Base-by-base conservation (phyloP, 2,888 invertebrate genomes). In the Dorcus parallelipipedus region DNA sequence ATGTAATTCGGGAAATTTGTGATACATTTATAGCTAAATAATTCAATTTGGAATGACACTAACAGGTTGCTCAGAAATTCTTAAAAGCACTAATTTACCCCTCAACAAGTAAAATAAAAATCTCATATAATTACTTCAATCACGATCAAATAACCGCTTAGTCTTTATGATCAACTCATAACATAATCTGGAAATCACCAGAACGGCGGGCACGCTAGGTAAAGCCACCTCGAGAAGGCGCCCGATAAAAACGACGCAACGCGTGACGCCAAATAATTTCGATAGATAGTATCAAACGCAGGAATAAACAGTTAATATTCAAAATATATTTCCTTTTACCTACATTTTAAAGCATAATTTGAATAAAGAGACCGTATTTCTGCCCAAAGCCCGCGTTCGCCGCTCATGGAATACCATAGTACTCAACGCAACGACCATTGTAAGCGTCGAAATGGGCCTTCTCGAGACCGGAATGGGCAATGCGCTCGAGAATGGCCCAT, bases 381-480 rank as follows among this genome's bases (percentile, higher is more conserved):
- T 59, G 55, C 39, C 56, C 52, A 48, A 60, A 60, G 58, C 64
- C 64, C 63, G 57, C 60, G 61, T 60, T 49, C 49, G 20, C 56
- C 74, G 75, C 73, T 71, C 69, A 69, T 75, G 74, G 68, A 69
- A 65, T 69, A 67, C 69, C 73, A 73, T 73, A 68, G 70, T 67
- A 68, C 68, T 67, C 74, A 71, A 72, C 72, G 68, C 72, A 73
- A 75, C 74, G 76, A 76, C 73, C 74, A 71, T 69, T 72, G 74
- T 74, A 73, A 73, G 72, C 71, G 68, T 68, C 67, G 68, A 66
- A 76, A 76, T 73, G 76, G 74, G 74, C 74, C 69, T 72, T 75
- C 66, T 61, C 73, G 72, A 71, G 73, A 73, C 74, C 74, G 74
- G 73, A 77, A 76, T 76, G 75, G 76, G 75, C 75, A 72, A 76